Evolutionary conservation across 2,113 vertebrate species (phyloP), one percentile per base, ranked within the genome.

Genomic region (Cynopterus brachyotis): DNA sequence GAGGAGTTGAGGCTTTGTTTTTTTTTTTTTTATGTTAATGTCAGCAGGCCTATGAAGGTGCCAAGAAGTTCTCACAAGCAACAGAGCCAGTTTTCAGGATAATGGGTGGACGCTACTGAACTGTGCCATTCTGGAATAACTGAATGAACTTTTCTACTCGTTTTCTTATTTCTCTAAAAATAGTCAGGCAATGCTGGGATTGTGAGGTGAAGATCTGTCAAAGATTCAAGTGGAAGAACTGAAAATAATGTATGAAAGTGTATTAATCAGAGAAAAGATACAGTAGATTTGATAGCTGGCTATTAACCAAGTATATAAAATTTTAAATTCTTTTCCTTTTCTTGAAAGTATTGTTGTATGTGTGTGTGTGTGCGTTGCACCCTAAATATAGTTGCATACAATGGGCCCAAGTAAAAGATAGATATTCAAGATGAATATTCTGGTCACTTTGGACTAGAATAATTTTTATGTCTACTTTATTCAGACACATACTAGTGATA

Each of bases 171-270:
- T 80, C 26, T 89, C 83, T 81, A 66, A 28, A 89, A 40, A 8
- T 37, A 11, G 62, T 30, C 30, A 7, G 81, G 8, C 12, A 78
- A 26, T 53, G 30, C 10, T 62, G 67, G 10, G 66, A 32, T 45
- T 75, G 15, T 88, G 16, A 82, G 57, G 28, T 32, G 15, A 83
- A 78, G 3, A 40, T 17, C 0, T 91, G 22, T 92, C 42, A 79
- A 73, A 26, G n/a, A 67, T 32, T 88, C 76, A 75, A 78, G 13
- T 92, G 16, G 28, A 72, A 94, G 53, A 95, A 76, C 35, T 95
- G 20, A 16, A 82, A 81, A 85, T 89, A 62, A 91, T 66, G 60
- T 67, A 66, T 93, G 50, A 88, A 82, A 85, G 35, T 66, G 9
- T 70, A 10, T 66, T 92, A 88, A 57, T 80, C 45, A 72, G 42